Base-by-base conservation (phyloP, 2,797 vertebrate genomes). In the Anas flavirostris region DNA sequence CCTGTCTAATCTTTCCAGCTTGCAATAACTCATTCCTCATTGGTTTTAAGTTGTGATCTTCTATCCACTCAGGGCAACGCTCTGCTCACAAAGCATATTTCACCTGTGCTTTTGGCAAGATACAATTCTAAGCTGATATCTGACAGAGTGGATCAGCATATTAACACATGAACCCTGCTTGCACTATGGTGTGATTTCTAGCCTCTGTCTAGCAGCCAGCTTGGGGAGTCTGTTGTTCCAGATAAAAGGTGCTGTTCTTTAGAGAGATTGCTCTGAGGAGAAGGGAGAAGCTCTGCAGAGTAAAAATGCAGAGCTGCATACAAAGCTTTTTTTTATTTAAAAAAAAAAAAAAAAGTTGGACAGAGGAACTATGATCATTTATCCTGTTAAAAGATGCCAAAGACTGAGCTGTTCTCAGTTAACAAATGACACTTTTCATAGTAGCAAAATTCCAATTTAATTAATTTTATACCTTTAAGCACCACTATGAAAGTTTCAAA, bases 121-220 rank as follows among this genome's bases (percentile, higher is more conserved):
- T 41, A 68, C 41, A 82, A 12, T 76, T 86, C 82, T 91, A 93
- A 91, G 52, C 81, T 66, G 63, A 59, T 88, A 80, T 41, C 86
- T 92, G 84, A 74, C 90, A 88, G 90, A 87, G 82, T 5, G 2
- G 84, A 95, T 91, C 91, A 95, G 69, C 78, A 83, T 62, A 92
- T 94, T 91, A 94, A 83, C 70, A 75, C 26, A 33, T 50, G 53
- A 97, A 90, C 72, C 59, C 78, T 66, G 48, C 56, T 53, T 18
- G 7, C 10, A 0, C 52, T 72, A 21, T 16, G 41, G 50, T 11
- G 3, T 85, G 87, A 89, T 87, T 96, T 86, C 84, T n/a, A 93
- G 68, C 67, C 75, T 94, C 86, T 80, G 41, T 76, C 88, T 90
- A 22, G 0, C 82, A 90, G 64, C 52, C 60, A 72, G 52, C 88